Percentiles rank a stretch among this genome's conserved stretches.
phyloP scores from a whole-genome alignment of 2,797 vertebrate genomes.

The Tokudaia tokunoshimensis region DNA sequence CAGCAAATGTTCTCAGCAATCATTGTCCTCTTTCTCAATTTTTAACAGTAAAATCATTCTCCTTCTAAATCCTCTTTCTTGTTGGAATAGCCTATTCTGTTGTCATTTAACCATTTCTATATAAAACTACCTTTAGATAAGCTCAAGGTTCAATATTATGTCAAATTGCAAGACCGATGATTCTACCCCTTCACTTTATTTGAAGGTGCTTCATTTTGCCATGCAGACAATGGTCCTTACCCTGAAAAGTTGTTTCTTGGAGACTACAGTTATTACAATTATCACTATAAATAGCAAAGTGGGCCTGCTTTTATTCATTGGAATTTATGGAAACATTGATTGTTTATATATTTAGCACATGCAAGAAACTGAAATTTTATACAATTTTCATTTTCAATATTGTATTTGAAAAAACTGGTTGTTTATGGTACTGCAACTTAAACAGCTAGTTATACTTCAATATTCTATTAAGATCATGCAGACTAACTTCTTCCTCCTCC shows the following conservation, averaged over 20 bases:
- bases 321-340: neutral
- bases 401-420: constrained; percentile 13
- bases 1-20: neutral
- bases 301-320: neutral
- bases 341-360: neutral
- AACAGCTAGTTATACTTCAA: neutral
- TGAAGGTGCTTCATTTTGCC: neutral
- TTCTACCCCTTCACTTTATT: constrained; percentile 23
- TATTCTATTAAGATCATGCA: neutral
- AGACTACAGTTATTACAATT: neutral
- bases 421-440: neutral
- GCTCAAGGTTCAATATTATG: constrained; percentile 14
- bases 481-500: neutral
- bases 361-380: neutral
- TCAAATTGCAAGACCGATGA: neutral
- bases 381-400: constrained; percentile 19
- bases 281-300: neutral
- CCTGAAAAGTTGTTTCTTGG: neutral
- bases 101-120: neutral
- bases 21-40: neutral
- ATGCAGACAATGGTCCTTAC: neutral
- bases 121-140: constrained; percentile 34
- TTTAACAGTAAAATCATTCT: neutral
- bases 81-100: neutral
- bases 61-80: neutral